Conservation (phyloP, 2,113 vertebrate species). For the Psammodynastes pulverulentus region DNA sequence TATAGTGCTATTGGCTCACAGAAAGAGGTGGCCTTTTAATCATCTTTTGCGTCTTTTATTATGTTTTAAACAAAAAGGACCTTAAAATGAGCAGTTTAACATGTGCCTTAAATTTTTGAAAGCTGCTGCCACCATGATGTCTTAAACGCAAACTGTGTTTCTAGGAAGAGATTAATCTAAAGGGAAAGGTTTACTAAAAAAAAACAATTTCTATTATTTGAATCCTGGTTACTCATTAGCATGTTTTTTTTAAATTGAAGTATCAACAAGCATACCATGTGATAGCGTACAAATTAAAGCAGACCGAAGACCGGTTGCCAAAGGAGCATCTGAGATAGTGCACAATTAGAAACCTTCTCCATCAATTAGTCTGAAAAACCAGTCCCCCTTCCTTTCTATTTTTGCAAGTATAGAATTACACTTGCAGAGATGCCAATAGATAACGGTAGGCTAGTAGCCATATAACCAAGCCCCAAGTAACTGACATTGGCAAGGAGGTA, state of each 20-base stretch:
- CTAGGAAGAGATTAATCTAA: background rate
- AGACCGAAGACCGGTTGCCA: background rate
- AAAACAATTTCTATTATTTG: background rate
- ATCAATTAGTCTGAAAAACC: background rate
- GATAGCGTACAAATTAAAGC: background rate
- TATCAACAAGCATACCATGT: background rate
- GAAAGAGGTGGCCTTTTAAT: background rate
- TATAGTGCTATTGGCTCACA: background rate
- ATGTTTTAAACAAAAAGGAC: background rate
- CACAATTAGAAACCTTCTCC: background rate
- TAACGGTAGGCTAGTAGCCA: background rate
- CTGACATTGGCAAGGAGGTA: background rate
- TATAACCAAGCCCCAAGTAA: background rate
- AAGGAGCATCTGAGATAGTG: background rate
- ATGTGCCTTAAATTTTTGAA: background rate
- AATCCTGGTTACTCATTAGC: background rate
- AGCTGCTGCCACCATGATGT: background rate
- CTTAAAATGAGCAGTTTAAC: background rate
- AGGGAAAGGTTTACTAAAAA: background rate
- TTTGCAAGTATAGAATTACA: background rate
- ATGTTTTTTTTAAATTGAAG: background rate
- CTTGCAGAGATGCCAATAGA: background rate
- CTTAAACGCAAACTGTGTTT: background rate
- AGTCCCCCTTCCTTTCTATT: background rate
- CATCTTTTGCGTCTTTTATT: background rate